Conservation (phyloP, 1,140 invertebrate species). For the Psilanteris sp. region DNA sequence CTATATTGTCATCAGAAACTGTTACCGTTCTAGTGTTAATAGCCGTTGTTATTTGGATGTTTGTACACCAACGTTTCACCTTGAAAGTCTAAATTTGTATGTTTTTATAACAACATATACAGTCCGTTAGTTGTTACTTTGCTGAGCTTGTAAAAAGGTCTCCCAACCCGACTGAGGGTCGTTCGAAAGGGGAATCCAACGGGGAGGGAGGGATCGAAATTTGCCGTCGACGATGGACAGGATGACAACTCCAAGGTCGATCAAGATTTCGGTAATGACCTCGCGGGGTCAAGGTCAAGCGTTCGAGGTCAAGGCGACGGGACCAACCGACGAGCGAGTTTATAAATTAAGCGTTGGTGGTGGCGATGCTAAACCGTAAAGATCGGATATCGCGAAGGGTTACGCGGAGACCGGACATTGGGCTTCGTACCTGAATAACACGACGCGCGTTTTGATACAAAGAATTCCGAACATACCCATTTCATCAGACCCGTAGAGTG, state of each 20-base stretch:
- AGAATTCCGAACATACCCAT: constrained; percentile 21
- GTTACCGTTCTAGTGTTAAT: constrained; percentile 35
- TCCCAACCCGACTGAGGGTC: constrained; percentile 28
- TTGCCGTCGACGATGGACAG: no score
- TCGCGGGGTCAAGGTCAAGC: no score
- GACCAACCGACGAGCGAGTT: no score
- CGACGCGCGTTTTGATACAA: constrained; percentile 51
- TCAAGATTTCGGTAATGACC: constrained; percentile 59
- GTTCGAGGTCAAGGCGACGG: no score
- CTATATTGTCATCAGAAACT: neutral
- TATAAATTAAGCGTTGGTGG: no score
- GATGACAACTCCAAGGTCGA: no score
- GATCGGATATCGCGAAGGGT: no score
- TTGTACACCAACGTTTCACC: constrained; percentile 17
- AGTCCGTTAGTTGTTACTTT: constrained; percentile 39
- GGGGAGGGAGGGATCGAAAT: no score
- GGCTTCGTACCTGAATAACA: constrained; percentile 54
- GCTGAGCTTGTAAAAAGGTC: constrained; percentile 52
- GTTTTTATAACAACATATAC: constrained; percentile 14
- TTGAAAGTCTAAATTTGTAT: constrained; percentile 27
- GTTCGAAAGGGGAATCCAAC: constrained; percentile 14
- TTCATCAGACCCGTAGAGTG: constrained; percentile 33
- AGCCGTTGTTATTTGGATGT: constrained; percentile 3
- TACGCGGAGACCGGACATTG: neutral
- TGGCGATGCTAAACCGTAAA: no score